Evolutionary conservation across 2,888 invertebrate genomes (phyloP).

Genomic region (Lagria hirta): DNA sequence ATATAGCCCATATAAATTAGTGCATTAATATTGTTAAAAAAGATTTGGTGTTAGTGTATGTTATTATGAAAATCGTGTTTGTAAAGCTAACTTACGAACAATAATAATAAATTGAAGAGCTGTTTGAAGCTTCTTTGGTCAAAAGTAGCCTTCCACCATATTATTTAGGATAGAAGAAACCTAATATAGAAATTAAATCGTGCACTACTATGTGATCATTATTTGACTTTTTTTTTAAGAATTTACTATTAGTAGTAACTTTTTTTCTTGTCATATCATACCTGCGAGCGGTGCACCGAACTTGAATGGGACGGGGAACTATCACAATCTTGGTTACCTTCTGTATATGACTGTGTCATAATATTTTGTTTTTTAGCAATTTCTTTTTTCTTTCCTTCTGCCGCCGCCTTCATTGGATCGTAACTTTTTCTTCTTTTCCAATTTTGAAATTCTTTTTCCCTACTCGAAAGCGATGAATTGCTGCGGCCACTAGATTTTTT

Average conservation of each 20-base stretch:
- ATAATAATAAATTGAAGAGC: constrained; percentile 34
- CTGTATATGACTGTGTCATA: constrained; percentile 51
- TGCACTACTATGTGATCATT: constrained; percentile 12
- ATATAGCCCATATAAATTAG: too few species aligned
- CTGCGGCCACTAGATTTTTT: constrained; percentile 63
- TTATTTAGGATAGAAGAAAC: constrained; percentile 42
- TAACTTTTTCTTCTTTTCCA: constrained; percentile 96
- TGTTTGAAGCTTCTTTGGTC: constrained; percentile 37
- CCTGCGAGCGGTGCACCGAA: constrained; percentile 54
- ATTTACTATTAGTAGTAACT: too few species aligned
- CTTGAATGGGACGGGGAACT: constrained; percentile 54
- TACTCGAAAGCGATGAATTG: constrained; percentile 70
- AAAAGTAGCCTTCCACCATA: constrained; percentile 43
- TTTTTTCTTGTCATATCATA: constrained; percentile 28
- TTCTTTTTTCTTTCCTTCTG: constrained; percentile 74
- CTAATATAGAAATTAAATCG: constrained; percentile 30
- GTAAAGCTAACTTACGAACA: constrained; percentile 40
- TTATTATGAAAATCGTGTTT: constrained; percentile 22
- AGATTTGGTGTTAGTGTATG: constrained; percentile 14
- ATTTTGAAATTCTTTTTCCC: constrained; percentile 88
- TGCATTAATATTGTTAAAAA: too few species aligned
- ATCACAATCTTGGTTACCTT: constrained; percentile 48
- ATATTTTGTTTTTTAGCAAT: constrained; percentile 54
- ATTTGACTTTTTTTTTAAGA: constrained; percentile 1
- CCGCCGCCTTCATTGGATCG: constrained; percentile 92